Percentiles rank a stretch among this genome's conserved stretches.
Evolutionary conservation across 2,888 invertebrate genomes (phyloP).

Genomic region (Noctuana brunneofusca): DNA sequence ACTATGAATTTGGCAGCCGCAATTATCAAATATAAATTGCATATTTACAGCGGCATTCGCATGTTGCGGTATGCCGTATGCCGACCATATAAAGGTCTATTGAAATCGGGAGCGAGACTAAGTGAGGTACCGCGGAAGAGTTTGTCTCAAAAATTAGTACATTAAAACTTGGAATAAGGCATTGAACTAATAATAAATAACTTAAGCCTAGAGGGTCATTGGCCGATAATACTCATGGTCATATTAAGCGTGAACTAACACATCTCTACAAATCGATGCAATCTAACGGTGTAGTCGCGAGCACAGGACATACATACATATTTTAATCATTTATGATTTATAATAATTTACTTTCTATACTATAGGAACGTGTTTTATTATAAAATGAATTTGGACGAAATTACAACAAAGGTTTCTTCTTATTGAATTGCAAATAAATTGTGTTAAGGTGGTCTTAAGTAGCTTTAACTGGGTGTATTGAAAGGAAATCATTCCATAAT

Average conservation of each 20-base stretch:
- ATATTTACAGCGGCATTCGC: too few species aligned
- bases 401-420: not conserved
- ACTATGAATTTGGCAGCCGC: too few species aligned
- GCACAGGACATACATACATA: too few species aligned
- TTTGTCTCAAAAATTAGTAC: not conserved
- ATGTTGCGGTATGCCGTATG: not conserved
- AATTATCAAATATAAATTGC: too few species aligned
- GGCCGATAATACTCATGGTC: not conserved
- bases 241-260: too few species aligned
- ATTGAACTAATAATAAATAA: not conserved
- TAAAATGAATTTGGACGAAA: too few species aligned
- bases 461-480: slow-evolving; percentile 18
- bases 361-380: too few species aligned
- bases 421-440: not conserved
- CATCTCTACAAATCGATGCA: too few species aligned
- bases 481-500: slow-evolving; percentile 28
- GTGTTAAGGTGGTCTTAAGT: slow-evolving; percentile 10
- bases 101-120: not conserved
- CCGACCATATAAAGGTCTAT: not conserved
- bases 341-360: too few species aligned
- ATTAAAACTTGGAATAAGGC: not conserved
- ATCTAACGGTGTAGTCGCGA: too few species aligned
- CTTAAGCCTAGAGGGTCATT: not conserved
- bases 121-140: not conserved
- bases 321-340: too few species aligned